Evolutionary conservation across 2,888 invertebrate species (phyloP), one percentile per base, ranked within the genome.

Genomic region (Sesamia inferens): DNA sequence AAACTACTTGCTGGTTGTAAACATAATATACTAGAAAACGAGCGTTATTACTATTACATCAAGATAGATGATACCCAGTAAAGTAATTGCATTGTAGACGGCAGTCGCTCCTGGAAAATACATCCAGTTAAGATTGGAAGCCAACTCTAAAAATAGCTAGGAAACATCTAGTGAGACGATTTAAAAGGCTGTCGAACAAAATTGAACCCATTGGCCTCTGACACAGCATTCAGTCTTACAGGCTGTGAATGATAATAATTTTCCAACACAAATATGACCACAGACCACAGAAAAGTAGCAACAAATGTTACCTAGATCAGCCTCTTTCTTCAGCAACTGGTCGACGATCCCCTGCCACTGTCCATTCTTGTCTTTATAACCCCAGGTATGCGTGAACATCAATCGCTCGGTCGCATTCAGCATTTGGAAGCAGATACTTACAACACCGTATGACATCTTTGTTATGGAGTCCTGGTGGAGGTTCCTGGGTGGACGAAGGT

Each of bases 401-500:
- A 91, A 78, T 47, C 87, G 90, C 62, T 94, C 94, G 0, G 94
- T 91, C 0, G 94, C 92, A 67, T 96, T 96, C 67, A 96, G 84
- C 95, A 95, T 95, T 39, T 94, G 91, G 71, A 96, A 94, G 83
- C 96, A 95, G n/a, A 95, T 91, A 55, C 88, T 93, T 2, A 93
- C 93, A 0, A 94, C 92, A 55, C 87, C 91, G 71, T 94, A 94
- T 0, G 95, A 93, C 94, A 95, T 95, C 84, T 96, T 96, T 0
- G 95, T 86, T 78, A 96, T 94, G 0, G 93, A 94, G 74, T 96
- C 96, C 81, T 96, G 95, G 68, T 96, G 94, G 10, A 96, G 91
- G 19, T 92, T 75, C 69, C 96, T 96, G 70, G 13, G 7, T 24
- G 5, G 13, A 55, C n/a, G 44, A 68, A 61, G 16, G 7, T 71